Conservation (phyloP, 2,113 vertebrate genomes). For the Ceuthmochares aereus region DNA sequence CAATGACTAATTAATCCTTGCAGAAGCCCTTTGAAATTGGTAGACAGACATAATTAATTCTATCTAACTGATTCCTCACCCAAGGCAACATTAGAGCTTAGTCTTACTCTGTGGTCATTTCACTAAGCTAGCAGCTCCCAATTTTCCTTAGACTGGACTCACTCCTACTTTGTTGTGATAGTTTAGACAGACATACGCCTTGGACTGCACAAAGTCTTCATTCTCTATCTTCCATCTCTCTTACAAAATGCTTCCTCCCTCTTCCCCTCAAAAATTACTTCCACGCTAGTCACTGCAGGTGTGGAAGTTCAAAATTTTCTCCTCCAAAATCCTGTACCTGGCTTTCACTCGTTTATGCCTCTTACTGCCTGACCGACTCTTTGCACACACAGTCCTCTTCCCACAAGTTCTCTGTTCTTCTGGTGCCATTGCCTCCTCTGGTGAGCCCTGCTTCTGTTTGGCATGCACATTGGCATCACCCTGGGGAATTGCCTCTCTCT, state of each 20-base stretch:
- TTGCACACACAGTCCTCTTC: neutral
- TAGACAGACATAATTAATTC: conserved; percentile 9
- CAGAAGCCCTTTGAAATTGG: conserved; percentile 19
- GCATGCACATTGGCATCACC: accelerated
- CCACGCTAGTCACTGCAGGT: neutral
- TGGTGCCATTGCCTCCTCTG: neutral
- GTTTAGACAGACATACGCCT: neutral
- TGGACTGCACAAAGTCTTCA: neutral
- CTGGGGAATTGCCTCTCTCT: neutral
- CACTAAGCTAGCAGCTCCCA: neutral
- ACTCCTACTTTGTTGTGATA: neutral
- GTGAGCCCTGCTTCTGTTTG: neutral
- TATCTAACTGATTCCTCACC: neutral
- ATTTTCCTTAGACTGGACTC: neutral
- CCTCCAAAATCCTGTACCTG: neutral
- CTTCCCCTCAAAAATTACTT: neutral
- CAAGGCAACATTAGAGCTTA: neutral
- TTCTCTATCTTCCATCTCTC: neutral
- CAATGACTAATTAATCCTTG: conserved; percentile 30
- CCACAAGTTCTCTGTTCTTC: neutral
- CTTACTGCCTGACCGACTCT: neutral
- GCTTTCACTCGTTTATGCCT: neutral
- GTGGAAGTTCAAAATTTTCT: neutral
- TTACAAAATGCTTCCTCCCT: neutral
- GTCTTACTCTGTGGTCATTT: neutral